Evolutionary conservation across 2,888 invertebrate genomes (phyloP).

Genomic region (Himalopsyche tibetana): DNA sequence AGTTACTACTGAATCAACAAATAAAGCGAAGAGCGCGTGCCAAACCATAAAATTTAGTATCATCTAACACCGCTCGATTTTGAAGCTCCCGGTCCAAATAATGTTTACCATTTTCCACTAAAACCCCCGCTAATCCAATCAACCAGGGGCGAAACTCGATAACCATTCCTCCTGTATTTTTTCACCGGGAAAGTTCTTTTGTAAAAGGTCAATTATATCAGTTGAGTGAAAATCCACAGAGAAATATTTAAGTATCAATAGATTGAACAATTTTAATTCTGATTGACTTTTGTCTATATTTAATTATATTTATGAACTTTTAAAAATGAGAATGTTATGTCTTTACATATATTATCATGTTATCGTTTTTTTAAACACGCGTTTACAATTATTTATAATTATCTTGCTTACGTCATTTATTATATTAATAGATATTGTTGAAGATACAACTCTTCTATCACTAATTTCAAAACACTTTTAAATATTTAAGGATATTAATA

Average conservation of each 20-base stretch:
- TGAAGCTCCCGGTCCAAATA: slow-evolving; percentile 41
- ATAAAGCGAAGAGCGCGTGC: slow-evolving; percentile 36
- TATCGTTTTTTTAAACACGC: too few relatives aligned
- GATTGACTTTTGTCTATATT: background rate
- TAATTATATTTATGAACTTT: too few relatives aligned
- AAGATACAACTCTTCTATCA: too few relatives aligned
- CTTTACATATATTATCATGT: too few relatives aligned
- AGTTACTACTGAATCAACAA: slow-evolving; percentile 35
- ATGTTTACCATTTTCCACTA: slow-evolving; percentile 39
- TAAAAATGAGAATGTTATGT: too few relatives aligned
- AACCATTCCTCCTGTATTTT: background rate
- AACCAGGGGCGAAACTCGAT: slow-evolving; percentile 28
- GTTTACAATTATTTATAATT: too few relatives aligned
- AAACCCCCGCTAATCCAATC: slow-evolving; percentile 39
- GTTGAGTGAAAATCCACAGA: background rate
- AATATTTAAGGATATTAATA: too few relatives aligned
- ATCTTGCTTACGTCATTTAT: too few relatives aligned
- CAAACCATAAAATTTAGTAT: slow-evolving; percentile 37
- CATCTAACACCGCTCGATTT: slow-evolving; percentile 35
- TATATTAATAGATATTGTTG: too few relatives aligned
- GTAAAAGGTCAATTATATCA: slow-evolving; percentile 17
- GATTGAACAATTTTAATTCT: too few relatives aligned
- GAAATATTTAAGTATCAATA: background rate
- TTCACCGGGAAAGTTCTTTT: background rate
- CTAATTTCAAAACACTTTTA: too few relatives aligned